Evolutionary conservation across 2,888 invertebrate species (phyloP).

Genomic region (Metellina segmentata): DNA sequence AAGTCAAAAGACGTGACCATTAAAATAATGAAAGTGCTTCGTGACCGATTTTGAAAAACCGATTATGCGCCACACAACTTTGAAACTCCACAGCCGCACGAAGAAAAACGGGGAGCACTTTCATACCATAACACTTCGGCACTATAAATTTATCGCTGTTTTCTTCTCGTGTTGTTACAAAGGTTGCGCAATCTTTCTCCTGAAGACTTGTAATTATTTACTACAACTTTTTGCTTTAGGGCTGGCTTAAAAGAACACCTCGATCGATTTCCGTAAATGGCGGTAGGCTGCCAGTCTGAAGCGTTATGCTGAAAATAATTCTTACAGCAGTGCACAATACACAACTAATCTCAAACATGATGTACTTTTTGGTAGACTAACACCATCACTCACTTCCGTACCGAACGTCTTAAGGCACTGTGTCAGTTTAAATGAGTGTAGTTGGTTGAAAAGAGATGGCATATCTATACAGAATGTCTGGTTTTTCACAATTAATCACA

Average conservation of each 20-base stretch:
- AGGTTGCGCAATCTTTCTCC: neutral
- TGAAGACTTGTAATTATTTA: neutral
- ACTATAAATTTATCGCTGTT: neutral
- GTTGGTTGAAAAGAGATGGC: too few relatives aligned
- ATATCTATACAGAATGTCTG: too few relatives aligned
- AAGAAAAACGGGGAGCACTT: neutral
- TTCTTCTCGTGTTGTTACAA: neutral
- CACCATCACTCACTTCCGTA: too few relatives aligned
- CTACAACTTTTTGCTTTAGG: neutral
- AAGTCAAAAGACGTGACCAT: slow-evolving; percentile 63
- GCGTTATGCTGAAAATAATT: too few relatives aligned
- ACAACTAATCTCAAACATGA: too few relatives aligned
- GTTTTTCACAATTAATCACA: too few relatives aligned
- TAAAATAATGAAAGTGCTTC: slow-evolving; percentile 56
- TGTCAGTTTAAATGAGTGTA: too few relatives aligned
- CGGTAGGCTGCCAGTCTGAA: too few relatives aligned
- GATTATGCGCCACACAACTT: slow-evolving; percentile 23
- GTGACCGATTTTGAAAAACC: slow-evolving; percentile 43
- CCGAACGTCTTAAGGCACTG: too few relatives aligned
- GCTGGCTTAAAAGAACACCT: neutral
- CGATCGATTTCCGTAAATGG: too few relatives aligned
- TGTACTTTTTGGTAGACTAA: too few relatives aligned
- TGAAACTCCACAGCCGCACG: slow-evolving; percentile 24
- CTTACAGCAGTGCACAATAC: too few relatives aligned
- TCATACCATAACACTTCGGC: neutral